Evolutionary conservation across 37 sponge, comb jelly and placozoan genomes (phyloP).

Genomic region (Theonella swinhoei): DNA sequence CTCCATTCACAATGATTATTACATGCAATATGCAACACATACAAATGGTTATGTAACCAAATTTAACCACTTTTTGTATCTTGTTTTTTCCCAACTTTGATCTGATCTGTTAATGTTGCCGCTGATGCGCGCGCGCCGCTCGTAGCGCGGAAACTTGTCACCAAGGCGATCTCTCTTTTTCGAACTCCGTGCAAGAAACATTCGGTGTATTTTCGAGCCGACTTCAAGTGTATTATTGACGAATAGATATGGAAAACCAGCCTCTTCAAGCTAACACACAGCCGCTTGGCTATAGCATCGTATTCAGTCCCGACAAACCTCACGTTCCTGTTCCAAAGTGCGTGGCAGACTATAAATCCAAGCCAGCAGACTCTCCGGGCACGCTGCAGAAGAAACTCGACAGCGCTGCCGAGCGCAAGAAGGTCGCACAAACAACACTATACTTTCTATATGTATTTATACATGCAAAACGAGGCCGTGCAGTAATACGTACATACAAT

Average conservation of each 20-base stretch:
- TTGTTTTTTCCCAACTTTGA: too few species aligned
- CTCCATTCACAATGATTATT: not conserved
- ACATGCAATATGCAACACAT: too few species aligned
- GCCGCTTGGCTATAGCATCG: slow-evolving; percentile 7
- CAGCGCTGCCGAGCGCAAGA: slow-evolving; percentile 27
- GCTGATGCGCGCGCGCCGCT: not conserved
- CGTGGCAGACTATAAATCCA: slow-evolving; percentile 17
- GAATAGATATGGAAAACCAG: not conserved
- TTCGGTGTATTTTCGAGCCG: not conserved
- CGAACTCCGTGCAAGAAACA: not conserved
- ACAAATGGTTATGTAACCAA: too few species aligned
- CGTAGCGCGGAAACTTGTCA: not conserved
- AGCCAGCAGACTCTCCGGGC: not conserved
- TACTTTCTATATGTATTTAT: not conserved
- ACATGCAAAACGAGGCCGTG: not conserved
- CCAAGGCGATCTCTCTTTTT: not conserved
- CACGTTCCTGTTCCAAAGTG: slow-evolving; percentile 29
- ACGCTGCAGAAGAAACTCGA: slow-evolving; percentile 15
- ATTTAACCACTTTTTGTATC: too few species aligned
- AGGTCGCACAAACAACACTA: not conserved
- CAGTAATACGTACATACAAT: not conserved
- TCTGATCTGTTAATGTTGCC: too few species aligned
- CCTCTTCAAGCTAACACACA: not conserved
- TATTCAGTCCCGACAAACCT: not conserved
- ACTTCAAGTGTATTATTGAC: too few species aligned